These are phyloP conservation scores for Hemibagrus wyckioides DNA, from an alignment of 2,113 vertebrate species.

Conservation along the genomic window DNA sequence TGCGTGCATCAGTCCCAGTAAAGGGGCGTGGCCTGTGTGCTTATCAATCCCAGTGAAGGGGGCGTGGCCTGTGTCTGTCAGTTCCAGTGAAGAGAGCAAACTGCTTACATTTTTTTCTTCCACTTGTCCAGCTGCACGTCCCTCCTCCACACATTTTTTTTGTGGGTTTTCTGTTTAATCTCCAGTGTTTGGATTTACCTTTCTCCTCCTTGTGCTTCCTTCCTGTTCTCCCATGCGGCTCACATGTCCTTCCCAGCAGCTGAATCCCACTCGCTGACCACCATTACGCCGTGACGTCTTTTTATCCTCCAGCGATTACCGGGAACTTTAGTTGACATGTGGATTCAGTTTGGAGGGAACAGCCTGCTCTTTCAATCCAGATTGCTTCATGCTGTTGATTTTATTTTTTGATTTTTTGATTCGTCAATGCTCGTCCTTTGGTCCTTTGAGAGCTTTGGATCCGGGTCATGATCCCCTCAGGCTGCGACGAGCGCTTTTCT, in stretches of 20 bases:
- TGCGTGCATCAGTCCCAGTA: too few relatives aligned
- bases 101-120: background rate
- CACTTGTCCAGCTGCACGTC: background rate
- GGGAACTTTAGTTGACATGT: background rate
- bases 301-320: background rate
- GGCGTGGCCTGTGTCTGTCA: background rate
- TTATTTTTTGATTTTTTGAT: background rate
- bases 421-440: background rate
- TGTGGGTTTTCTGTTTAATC: slow-evolving; percentile 1
- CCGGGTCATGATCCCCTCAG: background rate
- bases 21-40: too few relatives aligned
- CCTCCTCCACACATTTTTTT: background rate
- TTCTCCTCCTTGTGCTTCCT: background rate
- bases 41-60: too few relatives aligned
- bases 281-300: too few relatives aligned
- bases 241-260: background rate
- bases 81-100: background rate
- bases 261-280: background rate
- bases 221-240: background rate
- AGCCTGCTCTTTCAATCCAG: background rate
- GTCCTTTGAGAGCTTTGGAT: background rate
- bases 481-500: background rate
- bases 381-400: background rate
- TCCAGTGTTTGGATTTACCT: background rate
- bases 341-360: background rate